Conservation (phyloP, 2,888 invertebrate species). For the Auanema freiburgensis region DNA sequence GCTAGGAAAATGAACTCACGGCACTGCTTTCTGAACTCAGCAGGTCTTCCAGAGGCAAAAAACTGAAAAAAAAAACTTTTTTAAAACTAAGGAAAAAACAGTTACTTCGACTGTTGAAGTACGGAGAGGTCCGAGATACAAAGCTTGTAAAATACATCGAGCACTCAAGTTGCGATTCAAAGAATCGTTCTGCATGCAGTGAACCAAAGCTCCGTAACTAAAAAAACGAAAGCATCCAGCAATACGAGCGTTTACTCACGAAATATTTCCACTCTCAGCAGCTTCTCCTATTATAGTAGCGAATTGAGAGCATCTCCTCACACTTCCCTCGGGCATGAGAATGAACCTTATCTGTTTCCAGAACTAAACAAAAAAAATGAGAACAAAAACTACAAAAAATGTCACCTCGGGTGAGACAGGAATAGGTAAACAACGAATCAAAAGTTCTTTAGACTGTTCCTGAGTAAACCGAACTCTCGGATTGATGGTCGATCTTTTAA, state of each 20-base stretch:
- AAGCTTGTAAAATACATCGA: slow-evolving; percentile 29
- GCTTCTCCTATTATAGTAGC: slow-evolving; percentile 17
- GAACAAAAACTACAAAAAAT: not conserved
- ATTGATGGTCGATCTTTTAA: slow-evolving; percentile 19
- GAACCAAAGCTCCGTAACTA: slow-evolving; percentile 37
- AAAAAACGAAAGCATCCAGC: slow-evolving; percentile 5
- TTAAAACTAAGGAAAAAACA: not conserved
- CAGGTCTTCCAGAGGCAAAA: slow-evolving; percentile 34
- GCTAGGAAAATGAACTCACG: slow-evolving; percentile 27
- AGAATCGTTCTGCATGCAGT: slow-evolving; percentile 33
- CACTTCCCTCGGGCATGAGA: slow-evolving; percentile 21
- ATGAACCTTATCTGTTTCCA: slow-evolving; percentile 37
- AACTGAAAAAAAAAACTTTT: slow-evolving; percentile 9
- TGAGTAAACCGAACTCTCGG: slow-evolving; percentile 15
- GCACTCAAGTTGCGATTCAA: slow-evolving; percentile 23
- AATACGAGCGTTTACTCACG: slow-evolving; percentile 11
- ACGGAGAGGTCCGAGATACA: slow-evolving; percentile 36
- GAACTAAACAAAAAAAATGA: slow-evolving; percentile 21
- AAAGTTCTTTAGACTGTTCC: slow-evolving; percentile 8
- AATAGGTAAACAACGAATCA: slow-evolving; percentile 19
- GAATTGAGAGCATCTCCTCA: slow-evolving; percentile 13
- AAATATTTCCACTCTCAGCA: slow-evolving; percentile 7
- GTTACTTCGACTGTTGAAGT: slow-evolving; percentile 37
- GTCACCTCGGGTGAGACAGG: slow-evolving; percentile 20
- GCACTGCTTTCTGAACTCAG: slow-evolving; percentile 33